Evolutionary conservation across 2,113 vertebrate genomes (phyloP).

Genomic region (Columbina picui): DNA sequence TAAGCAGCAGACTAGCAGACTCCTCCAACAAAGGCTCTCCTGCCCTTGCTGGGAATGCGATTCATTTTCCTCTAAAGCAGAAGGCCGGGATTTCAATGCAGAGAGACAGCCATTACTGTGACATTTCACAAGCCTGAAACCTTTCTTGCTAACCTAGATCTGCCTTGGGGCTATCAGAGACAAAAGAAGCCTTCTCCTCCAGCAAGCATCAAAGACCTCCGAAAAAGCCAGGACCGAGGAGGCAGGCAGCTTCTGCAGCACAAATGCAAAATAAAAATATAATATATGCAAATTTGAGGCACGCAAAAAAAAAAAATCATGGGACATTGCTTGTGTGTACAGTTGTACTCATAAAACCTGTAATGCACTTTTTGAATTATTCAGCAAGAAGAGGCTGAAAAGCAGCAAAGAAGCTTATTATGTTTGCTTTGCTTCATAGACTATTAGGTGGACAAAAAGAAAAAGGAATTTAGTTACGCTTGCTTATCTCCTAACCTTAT

Average conservation of each 20-base stretch:
- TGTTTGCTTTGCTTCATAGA: slow-evolving; percentile 82
- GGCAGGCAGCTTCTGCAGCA: slow-evolving; percentile 71
- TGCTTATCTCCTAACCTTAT: slow-evolving; percentile 97
- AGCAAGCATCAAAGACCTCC: slow-evolving; percentile 84
- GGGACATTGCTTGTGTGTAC: slow-evolving; percentile 59
- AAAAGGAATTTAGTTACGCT: slow-evolving; percentile 92
- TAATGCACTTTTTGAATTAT: slow-evolving; percentile 64
- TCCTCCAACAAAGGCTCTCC: slow-evolving; percentile 74
- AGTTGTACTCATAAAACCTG: slow-evolving; percentile 60
- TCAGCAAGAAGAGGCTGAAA: slow-evolving; percentile 51
- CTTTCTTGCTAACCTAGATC: slow-evolving; percentile 79
- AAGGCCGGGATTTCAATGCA: slow-evolving; percentile 82
- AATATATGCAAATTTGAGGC: slow-evolving; percentile 80
- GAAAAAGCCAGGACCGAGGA: slow-evolving; percentile 81
- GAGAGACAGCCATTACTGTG: slow-evolving; percentile 82
- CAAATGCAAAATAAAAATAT: slow-evolving; percentile 85
- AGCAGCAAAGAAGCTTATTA: slow-evolving; percentile 84
- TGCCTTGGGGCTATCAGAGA: slow-evolving; percentile 84
- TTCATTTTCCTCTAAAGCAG: slow-evolving; percentile 79
- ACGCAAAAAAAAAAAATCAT: slow-evolving; percentile 37
- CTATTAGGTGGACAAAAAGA: slow-evolving; percentile 88
- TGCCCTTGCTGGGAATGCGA: slow-evolving; percentile 74
- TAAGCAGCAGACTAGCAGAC: slow-evolving; percentile 73
- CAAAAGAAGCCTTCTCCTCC: slow-evolving; percentile 86
- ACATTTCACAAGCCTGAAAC: slow-evolving; percentile 86